Base-by-base conservation (phyloP, 2,797 vertebrate species). In the Micromesistius poutassou region DNA sequence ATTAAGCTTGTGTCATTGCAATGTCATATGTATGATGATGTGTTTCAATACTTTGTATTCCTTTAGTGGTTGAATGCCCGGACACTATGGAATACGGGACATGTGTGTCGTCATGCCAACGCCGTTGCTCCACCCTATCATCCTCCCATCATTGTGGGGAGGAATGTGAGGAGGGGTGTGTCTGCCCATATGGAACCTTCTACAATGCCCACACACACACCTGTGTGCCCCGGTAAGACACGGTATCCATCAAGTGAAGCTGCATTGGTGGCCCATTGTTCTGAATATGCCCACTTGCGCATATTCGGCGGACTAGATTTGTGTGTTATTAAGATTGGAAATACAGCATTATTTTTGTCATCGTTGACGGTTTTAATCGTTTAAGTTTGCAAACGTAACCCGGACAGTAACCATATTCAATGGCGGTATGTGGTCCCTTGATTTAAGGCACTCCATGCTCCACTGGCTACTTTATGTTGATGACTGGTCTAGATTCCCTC, bases 121-220 rank as follows among this genome's bases (percentile, higher is more conserved):
- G 93, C 6, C 96, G 94, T 4, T 99, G 98, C 94, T 95, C 94
- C 76, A 91, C 94, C 13, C 89, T 97, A 42, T 95, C 96, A 0
- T 33, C 90, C 76, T 93, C 93, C 19, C 96, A 95, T 82, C 90
- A 80, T 38, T 99, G 97, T 84, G 94, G 88, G 72, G 90, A 89
- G 75, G 94, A 95, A 50, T 99, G 98, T 83, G 95, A 96, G 81
- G 98, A 99, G 88, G 97, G 98, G 74, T 99, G 98, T 73, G 92
- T 95, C 83, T 99, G 98, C 85, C 96, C 97, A 0, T 84, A 81
- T 25, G 95, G 95, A 76, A 95, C 92, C 78, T 97, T 95, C 83
- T 93, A 97, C 90, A 95, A 94, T 84, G 91, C 91, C 70, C 93
- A 90, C 77, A 93, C 93, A 25, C 94, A 94, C 74, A 93, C 80